Evolutionary conservation across 2,888 invertebrate genomes (phyloP), one percentile per base, ranked within the genome.

Genomic region (Ophion ellenae): DNA sequence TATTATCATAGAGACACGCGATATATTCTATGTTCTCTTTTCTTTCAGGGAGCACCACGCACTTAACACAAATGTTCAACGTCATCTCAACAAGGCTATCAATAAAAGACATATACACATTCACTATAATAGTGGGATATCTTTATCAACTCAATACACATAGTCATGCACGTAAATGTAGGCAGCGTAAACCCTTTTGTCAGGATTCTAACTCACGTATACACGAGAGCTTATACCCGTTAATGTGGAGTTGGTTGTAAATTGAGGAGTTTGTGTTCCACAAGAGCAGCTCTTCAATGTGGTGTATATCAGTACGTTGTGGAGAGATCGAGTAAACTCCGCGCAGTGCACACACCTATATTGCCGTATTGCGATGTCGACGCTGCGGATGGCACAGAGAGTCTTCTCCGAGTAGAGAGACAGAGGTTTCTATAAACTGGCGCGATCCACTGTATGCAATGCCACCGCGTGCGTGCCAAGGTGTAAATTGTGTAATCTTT

Each of bases 261-360:
- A 85, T 76, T 82, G 79, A 79, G 82, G 85, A 85, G 85, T 85
- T 82, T 82, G 71, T 79, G 66, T 78, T 75, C 57, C 47, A n/a
- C 53, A 17, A 28, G 47, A 47, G 47, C 32, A 61, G 61, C 67
- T 47, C 61, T 64, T 70, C 70, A 70, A 70, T 70, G 70, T 17
- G 9, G 32, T 66, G 63, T 77, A 64, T 71, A 73, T 81, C 57
- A 57, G 81, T 70, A 78, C 66, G 32, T 81, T 24, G 69, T 66
- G n/a, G 63, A 11, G 10, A 9, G 63, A 47, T 47, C 24, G 47
- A 64, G 69, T 70, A 81, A 74, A 78, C 74, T 45, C 28, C 36
- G 6, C 17, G 47, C 79, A 32, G 40, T 71, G 32, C 36, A 73
- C 64, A 70, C 73, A 53, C 10, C 63, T 67, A 66, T 66, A n/a